phyloP scores from a whole-genome alignment of 35 echinoderm and acorn worm genomes.

The Amphiura filiformis region DNA sequence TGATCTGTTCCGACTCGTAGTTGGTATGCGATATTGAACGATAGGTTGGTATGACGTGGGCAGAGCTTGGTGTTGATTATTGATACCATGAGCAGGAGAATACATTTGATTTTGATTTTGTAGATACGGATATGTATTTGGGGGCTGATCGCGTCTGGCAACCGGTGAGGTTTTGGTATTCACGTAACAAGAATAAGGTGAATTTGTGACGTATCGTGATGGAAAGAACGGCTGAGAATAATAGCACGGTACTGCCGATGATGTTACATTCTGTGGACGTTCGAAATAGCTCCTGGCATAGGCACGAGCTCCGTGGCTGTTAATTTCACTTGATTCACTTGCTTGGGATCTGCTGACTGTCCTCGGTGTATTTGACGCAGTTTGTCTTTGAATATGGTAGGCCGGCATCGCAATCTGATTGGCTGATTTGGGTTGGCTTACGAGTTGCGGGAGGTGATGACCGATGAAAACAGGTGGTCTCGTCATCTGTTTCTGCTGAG shows the following conservation, averaged over 20 bases:
- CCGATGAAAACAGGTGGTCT: not conserved
- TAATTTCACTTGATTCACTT: not conserved
- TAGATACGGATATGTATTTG: not conserved
- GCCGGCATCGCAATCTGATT: not conserved
- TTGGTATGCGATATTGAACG: not conserved
- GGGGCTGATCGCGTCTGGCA: not conserved
- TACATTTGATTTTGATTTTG: not conserved
- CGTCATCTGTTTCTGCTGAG: no score
- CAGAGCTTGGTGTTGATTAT: not conserved
- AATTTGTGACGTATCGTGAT: not conserved
- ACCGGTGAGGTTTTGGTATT: not conserved
- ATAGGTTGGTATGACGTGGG: not conserved
- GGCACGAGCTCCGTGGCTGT: no score
- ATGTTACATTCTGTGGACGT: no score
- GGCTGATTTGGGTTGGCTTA: not conserved
- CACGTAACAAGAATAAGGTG: no score
- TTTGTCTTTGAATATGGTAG: no score
- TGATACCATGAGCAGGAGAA: not conserved
- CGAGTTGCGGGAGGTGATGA: not conserved
- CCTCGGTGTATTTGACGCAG: not conserved
- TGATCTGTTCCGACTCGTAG: not conserved
- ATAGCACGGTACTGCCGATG: not conserved
- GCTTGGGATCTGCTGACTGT: not conserved
- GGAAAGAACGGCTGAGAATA: not conserved
- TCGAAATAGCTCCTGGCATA: no score